Percentiles rank a stretch among this genome's conserved stretches.
Conservation (phyloP, 2,113 vertebrate species). For the Lamprologus sp. region DNA sequence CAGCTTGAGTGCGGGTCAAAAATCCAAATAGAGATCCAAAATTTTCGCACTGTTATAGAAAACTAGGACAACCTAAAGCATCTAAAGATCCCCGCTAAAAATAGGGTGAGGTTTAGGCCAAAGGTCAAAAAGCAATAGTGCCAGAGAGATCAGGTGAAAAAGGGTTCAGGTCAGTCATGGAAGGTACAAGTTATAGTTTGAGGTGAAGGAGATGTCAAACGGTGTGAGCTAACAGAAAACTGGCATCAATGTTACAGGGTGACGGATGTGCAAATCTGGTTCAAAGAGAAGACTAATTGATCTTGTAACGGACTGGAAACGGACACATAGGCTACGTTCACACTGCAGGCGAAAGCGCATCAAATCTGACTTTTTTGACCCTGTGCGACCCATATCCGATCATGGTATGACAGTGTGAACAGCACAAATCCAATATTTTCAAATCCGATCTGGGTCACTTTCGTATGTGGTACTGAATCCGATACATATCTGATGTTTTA, state of each 20-base stretch:
- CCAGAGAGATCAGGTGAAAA: background rate
- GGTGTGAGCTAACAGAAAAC: background rate
- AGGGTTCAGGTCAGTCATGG: background rate
- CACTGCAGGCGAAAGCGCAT: background rate
- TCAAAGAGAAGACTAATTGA: background rate
- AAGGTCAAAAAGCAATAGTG: background rate
- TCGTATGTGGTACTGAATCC: background rate
- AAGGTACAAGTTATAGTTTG: background rate
- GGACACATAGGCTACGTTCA: background rate
- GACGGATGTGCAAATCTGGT: background rate
- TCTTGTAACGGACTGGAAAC: background rate
- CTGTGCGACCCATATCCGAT: accelerated
- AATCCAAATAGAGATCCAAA: background rate
- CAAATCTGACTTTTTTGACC: background rate
- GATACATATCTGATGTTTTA: background rate
- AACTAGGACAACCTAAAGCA: background rate
- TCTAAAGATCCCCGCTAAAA: background rate
- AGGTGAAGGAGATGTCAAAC: background rate
- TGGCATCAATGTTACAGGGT: background rate
- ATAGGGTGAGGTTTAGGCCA: background rate
- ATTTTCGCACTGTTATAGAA: background rate
- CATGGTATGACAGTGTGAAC: background rate
- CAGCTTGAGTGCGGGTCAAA: background rate
- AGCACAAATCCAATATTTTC: accelerated
- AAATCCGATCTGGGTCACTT: background rate